Evolutionary conservation across 1,140 invertebrate genomes (phyloP), one percentile per base, ranked within the genome.

Genomic region (Cyphomyrmex costatus): DNA sequence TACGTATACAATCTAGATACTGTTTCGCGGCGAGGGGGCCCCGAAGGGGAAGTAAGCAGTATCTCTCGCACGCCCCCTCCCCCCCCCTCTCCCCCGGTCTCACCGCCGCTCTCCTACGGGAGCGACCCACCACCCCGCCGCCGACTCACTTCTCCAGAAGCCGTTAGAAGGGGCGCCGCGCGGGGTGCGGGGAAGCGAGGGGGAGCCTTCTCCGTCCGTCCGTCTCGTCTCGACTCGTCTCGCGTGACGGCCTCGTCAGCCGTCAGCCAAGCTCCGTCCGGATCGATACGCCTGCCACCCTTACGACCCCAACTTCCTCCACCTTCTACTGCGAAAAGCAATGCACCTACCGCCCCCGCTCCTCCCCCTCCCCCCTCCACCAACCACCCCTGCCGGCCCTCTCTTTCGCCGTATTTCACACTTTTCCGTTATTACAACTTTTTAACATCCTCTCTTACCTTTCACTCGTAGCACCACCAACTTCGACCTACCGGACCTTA

Each of bases 241-340:
- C 92, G 94, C 94, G 94, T 95, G 94, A 95, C 94, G 94, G 94
- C 93, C 92, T 95, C 94, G 94, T 95, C 94, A 95, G 94, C 94
- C 94, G 94, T 95, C 94, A 95, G 93, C 92, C 93, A 93, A 93
- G 93, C 93, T 94, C 79, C 85, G 92, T 93, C 92, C 91, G 94
- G 94, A 95, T 95, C 94, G 94, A 95, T 95, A 95, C 93, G 93
- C 93, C 88, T 91, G 90, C 93, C 93, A 93, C 93, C 92, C 91
- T 93, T 92, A 92, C 90, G 90, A 91, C 90, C 86, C 90, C 90
- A 80, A 89, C 90, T 91, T 90, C 91, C 88, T 88, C 91, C 88
- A 91, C 90, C 90, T 91, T 91, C 91, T 90, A 85, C 91, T 87
- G 88, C 89, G 90, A 91, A 91, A 91, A 91, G 90, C 90, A 91